These are phyloP conservation scores for Rambutsinella grinnellia DNA, from an alignment of 2,888 invertebrate species.

Conservation along the genomic window DNA sequence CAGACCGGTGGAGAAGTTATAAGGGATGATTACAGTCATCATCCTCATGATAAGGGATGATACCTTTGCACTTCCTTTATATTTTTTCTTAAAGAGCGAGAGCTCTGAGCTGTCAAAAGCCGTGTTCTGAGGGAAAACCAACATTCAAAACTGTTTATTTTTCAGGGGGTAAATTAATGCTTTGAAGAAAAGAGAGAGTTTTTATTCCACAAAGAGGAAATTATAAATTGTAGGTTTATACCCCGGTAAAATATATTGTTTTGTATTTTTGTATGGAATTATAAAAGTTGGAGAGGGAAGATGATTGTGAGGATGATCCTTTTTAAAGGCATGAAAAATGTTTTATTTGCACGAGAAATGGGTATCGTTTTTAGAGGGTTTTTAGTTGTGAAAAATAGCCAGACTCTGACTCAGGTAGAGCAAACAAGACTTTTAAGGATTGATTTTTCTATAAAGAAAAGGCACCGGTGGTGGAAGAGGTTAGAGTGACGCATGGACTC, in stretches of 20 bases:
- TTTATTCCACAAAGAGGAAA: constrained; percentile 27
- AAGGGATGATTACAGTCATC: constrained; percentile 21
- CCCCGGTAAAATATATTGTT: neutral
- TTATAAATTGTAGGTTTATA: constrained; percentile 52
- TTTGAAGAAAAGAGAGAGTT: constrained; percentile 2
- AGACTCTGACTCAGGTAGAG: constrained; percentile 15
- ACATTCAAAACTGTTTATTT: constrained; percentile 12
- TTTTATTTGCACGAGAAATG: constrained; percentile 47
- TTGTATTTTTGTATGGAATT: neutral
- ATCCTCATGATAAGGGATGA: neutral
- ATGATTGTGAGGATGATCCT: constrained; percentile 35
- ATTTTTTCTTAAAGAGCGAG: neutral
- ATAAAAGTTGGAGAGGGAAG: constrained; percentile 3
- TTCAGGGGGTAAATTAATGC: constrained; percentile 40
- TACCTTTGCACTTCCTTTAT: neutral
- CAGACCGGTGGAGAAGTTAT: constrained; percentile 29
- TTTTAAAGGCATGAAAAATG: constrained; percentile 42
- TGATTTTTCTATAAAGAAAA: neutral
- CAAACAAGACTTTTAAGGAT: constrained; percentile 26
- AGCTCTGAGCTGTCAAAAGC: constrained; percentile 43
- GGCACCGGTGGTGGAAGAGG: neutral
- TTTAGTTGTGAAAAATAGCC: neutral
- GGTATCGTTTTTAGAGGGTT: constrained; percentile 31
- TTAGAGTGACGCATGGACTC: too few species aligned
- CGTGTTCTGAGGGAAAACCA: constrained; percentile 20